These are phyloP conservation scores for Neoaliturus tenellus DNA, from an alignment of 2,888 invertebrate species.

Conservation along the genomic window DNA sequence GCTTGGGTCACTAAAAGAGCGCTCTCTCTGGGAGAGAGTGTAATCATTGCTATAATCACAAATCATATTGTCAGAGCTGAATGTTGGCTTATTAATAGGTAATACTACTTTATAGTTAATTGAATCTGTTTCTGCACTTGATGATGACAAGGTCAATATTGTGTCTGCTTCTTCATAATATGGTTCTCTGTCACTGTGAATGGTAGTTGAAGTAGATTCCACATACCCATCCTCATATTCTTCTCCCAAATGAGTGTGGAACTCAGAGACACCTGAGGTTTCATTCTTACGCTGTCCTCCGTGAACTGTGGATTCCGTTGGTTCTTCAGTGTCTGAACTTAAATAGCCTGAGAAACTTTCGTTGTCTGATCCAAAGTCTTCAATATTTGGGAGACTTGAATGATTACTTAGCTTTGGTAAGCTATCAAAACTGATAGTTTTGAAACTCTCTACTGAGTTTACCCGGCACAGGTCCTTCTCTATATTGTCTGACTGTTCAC, in stretches of 20 bases:
- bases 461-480: neutral
- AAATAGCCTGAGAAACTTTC: neutral
- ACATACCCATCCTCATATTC: neutral
- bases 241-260: neutral
- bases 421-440: neutral
- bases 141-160: neutral
- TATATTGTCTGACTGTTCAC: no score
- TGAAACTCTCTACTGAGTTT: neutral
- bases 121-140: neutral
- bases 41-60: neutral
- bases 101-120: conserved; percentile 22
- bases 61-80: neutral
- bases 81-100: conserved; percentile 21
- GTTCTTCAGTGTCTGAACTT: neutral
- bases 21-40: neutral
- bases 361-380: neutral
- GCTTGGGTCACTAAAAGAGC: neutral
- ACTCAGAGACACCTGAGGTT: neutral
- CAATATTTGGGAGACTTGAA: neutral
- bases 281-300: no score
- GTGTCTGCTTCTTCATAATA: conserved; percentile 1
- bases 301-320: neutral
- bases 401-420: neutral
- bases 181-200: conserved; percentile 17
- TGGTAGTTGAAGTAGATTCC: neutral